Evolutionary conservation across 2,888 invertebrate species (phyloP).

Genomic region (Brachypterus glaber): DNA sequence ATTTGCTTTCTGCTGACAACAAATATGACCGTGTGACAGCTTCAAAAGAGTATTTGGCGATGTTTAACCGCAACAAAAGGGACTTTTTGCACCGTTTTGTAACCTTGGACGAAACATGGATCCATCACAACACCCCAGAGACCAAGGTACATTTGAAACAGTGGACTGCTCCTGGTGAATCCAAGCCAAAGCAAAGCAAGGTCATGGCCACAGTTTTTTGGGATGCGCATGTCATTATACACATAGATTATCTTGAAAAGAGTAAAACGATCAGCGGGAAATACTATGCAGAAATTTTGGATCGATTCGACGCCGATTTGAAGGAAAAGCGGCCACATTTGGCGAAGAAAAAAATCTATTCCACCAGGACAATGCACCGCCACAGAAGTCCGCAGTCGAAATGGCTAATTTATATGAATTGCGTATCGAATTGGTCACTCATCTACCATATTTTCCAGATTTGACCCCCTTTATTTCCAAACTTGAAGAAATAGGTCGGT

Average conservation of each 20-base stretch:
- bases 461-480: conserved; percentile 7
- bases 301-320: conserved; percentile 15
- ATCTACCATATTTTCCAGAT: background rate
- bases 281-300: conserved; percentile 16
- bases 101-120: conserved; percentile 22
- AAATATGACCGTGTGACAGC: background rate
- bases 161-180: conserved; percentile 12
- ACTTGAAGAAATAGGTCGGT: conserved; percentile 10
- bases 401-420: conserved; percentile 2
- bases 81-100: conserved; percentile 30
- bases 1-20: background rate
- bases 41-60: conserved; percentile 25
- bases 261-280: conserved; percentile 17
- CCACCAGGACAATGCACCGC: conserved; percentile 22
- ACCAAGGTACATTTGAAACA: conserved; percentile 27
- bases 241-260: conserved; percentile 16
- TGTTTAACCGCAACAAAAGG: conserved; percentile 27
- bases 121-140: conserved; percentile 24
- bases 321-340: conserved; percentile 14
- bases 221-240: conserved; percentile 19
- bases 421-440: background rate
- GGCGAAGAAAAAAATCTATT: conserved; percentile 16
- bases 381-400: conserved; percentile 4
- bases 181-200: conserved; percentile 22
- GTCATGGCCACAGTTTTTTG: conserved; percentile 20